Base-by-base conservation (phyloP, 2,113 vertebrate genomes). In the Macquaria australasica region DNA sequence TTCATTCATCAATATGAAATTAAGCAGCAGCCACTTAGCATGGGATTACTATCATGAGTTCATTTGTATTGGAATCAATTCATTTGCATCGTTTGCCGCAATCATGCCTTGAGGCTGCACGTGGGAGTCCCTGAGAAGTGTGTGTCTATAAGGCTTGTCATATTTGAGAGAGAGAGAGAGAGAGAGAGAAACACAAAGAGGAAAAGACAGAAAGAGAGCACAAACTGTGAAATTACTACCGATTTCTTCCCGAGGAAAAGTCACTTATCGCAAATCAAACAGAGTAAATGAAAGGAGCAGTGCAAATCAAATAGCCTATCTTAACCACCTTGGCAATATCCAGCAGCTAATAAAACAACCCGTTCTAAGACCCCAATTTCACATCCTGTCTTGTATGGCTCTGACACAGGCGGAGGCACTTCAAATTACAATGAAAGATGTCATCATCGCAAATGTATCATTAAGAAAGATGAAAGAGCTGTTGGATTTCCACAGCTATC, bases 1-100 rank as follows among this genome's bases (percentile, higher is more conserved):
- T 92, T 90, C 87, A 88, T 91, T 91, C 85, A 90, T 94, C 93
- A 93, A 93, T 92, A 90, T 92, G 85, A 92, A 94, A 94, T 94
- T 87, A 94, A 95, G 89, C 90, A 92, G 83, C 81, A 88, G 89
- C 90, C 92, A 91, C 92, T 94, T 92, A 92, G 86, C 88, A 85
- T 80, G 71, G 79, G 85, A 92, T 93, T 91, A 73, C 87, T 69
- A 91, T 92, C 89, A 92, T 59, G 79, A 91, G 79, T 92, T 93
- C 55, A 93, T 91, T 91, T 91, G 85, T 88, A 87, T 73, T 86
- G 83, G 83, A 91, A 93, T 93, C 88, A 90, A 88, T 92, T 93
- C 67, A 91, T 94, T 90, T 91, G 87, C 62, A 53, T 78, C 68
- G n/a, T 77, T 88, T 21, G 25, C 68, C 6, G 34, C 83, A 85